A percentile compares a stretch with the other conserved stretches of the same genome.
Evolutionary conservation across 1,140 invertebrate genomes (phyloP).

Genomic region (Ladona fulva): DNA sequence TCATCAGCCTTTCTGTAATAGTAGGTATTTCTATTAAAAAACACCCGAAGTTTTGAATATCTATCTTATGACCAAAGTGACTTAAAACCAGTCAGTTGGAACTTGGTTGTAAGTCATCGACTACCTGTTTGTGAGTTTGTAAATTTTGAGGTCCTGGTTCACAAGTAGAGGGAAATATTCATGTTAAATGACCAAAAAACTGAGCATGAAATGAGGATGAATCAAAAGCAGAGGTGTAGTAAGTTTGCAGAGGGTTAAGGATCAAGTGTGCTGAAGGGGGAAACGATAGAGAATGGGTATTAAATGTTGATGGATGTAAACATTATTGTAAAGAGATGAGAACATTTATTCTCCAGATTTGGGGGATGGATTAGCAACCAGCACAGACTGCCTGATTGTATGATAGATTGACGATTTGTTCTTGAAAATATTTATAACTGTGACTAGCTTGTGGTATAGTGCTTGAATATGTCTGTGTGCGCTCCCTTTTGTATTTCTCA

Average conservation of each 20-base stretch:
- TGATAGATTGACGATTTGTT: conserved; percentile 7
- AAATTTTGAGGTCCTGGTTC: no score
- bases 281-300: neutral
- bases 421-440: neutral
- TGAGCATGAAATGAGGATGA: no score
- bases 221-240: neutral
- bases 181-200: no score
- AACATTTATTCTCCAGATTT: conserved; percentile 2
- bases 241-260: neutral
- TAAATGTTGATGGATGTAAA: conserved; percentile 7
- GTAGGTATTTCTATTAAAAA: no score
- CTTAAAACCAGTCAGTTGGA: no score
- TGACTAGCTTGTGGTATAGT: neutral
- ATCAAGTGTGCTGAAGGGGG: neutral
- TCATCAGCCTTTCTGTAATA: no score
- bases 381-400: conserved; percentile 7
- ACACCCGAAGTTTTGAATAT: no score
- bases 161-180: no score
- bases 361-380: neutral
- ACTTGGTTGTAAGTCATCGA: no score
- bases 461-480: neutral
- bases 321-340: neutral
- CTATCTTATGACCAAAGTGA: no score
- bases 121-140: no score
- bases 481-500: no score